Conservation (phyloP, 2,888 invertebrate genomes). For the Smittia sp. region DNA sequence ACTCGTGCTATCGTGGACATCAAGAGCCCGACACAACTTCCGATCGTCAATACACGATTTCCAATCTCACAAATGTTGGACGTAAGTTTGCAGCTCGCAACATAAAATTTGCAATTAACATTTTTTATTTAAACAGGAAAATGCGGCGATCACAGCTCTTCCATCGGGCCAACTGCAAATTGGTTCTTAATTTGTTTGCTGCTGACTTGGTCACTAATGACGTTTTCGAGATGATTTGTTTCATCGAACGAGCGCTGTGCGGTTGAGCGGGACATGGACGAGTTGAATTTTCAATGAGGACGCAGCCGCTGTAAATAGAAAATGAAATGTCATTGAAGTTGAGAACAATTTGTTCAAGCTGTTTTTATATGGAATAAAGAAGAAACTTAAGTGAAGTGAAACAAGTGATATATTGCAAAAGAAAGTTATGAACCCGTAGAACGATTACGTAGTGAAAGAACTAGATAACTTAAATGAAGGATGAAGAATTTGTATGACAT, state of each 20-base stretch:
- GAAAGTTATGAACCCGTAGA: neutral
- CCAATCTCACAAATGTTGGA: conserved; percentile 53
- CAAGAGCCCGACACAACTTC: conserved; percentile 47
- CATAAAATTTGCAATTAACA: conserved; percentile 9
- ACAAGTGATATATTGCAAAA: conserved; percentile 34
- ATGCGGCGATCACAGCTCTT: conserved; percentile 45
- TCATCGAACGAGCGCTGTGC: neutral
- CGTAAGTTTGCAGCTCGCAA: conserved; percentile 43
- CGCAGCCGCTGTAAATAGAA: neutral
- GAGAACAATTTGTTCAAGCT: conserved; percentile 29
- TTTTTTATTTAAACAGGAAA: conserved; percentile 43
- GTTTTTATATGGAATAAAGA: conserved; percentile 37
- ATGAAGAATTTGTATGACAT: conserved; percentile 1
- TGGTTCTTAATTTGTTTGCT: conserved; percentile 14
- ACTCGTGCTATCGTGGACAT: conserved; percentile 52
- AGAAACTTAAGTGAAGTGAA: conserved; percentile 19
- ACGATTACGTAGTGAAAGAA: conserved; percentile 21
- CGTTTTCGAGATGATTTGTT: conserved; percentile 32
- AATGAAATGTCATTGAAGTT: conserved; percentile 8
- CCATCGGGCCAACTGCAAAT: conserved; percentile 30
- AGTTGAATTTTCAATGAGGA: conserved; percentile 12
- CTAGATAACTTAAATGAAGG: neutral
- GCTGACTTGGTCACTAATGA: conserved; percentile 7
- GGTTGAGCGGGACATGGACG: neutral
- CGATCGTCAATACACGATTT: conserved; percentile 51